A percentile compares a stretch with the other conserved stretches of the same genome.
Conservation (phyloP, 2,113 vertebrate species). For the Quiscalus mexicanus region DNA sequence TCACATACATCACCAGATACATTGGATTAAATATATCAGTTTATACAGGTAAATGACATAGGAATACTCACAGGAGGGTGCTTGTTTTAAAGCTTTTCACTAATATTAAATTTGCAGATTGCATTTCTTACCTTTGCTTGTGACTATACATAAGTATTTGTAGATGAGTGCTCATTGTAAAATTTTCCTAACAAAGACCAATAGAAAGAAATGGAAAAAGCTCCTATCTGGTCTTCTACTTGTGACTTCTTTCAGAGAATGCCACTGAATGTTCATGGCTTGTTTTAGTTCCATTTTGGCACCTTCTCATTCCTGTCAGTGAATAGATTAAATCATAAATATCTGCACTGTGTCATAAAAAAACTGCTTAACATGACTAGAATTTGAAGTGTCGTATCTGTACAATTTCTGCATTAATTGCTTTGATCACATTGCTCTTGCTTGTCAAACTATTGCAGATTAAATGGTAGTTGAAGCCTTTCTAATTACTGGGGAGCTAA, state of each 20-base stretch:
- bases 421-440: background rate
- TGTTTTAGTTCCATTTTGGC: background rate
- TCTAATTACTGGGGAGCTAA: background rate
- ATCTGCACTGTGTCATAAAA: background rate
- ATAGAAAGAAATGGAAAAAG: background rate
- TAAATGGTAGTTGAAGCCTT: background rate
- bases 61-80: background rate
- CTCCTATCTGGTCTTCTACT: background rate
- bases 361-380: background rate
- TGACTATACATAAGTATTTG: background rate
- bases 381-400: background rate
- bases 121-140: background rate
- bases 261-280: background rate
- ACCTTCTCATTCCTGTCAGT: background rate
- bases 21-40: background rate
- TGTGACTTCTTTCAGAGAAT: background rate
- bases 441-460: background rate
- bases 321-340: background rate
- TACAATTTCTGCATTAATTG: background rate
- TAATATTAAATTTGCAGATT: background rate
- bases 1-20: background rate
- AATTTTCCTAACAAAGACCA: background rate
- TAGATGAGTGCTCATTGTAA: background rate
- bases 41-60: background rate
- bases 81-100: background rate